These are phyloP conservation scores for Arothron firmamentum DNA, from an alignment of 2,113 vertebrate species.

Conservation along the genomic window DNA sequence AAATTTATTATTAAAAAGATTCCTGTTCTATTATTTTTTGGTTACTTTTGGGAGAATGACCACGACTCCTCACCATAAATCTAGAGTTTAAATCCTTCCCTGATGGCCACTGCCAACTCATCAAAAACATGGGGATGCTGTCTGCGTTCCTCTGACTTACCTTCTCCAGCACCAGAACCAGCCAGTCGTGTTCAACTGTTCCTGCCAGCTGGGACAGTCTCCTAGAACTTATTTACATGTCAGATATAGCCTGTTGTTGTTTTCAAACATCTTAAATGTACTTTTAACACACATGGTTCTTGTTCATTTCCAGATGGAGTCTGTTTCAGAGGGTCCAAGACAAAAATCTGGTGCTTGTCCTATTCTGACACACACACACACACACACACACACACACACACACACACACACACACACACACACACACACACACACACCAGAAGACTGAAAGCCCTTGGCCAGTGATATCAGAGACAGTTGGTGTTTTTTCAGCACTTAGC, in stretches of 20 bases:
- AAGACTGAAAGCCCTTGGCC: constrained; percentile 48
- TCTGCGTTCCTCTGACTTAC: constrained; percentile 30
- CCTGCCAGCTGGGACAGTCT: constrained; percentile 14
- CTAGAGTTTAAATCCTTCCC: too few species aligned
- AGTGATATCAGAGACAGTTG: constrained; percentile 70
- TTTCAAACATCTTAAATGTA: constrained; percentile 14
- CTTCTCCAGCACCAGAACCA: constrained; percentile 21
- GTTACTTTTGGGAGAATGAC: too few species aligned
- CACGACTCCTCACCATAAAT: too few species aligned
- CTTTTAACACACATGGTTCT: constrained; percentile 4
- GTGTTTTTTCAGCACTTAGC: constrained; percentile 69
- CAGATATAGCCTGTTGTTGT: constrained; percentile 22
- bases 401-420: constrained; percentile 25
- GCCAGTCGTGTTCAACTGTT: constrained; percentile 30
- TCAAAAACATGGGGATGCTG: constrained; percentile 35
- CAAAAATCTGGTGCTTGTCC: constrained; percentile 62
- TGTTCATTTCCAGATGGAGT: constrained; percentile 34
- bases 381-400: constrained; percentile 14
- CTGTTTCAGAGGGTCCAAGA: constrained; percentile 62
- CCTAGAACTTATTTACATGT: constrained; percentile 12
- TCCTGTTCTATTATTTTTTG: too few species aligned
- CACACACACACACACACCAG: constrained; percentile 32
- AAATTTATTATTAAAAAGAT: too few species aligned
- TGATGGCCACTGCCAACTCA: constrained; percentile 2
- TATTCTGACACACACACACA: constrained; percentile 39